Evolutionary conservation across 1,140 invertebrate species (phyloP), one percentile per base, ranked within the genome.

Genomic region (Nebria ingens): DNA sequence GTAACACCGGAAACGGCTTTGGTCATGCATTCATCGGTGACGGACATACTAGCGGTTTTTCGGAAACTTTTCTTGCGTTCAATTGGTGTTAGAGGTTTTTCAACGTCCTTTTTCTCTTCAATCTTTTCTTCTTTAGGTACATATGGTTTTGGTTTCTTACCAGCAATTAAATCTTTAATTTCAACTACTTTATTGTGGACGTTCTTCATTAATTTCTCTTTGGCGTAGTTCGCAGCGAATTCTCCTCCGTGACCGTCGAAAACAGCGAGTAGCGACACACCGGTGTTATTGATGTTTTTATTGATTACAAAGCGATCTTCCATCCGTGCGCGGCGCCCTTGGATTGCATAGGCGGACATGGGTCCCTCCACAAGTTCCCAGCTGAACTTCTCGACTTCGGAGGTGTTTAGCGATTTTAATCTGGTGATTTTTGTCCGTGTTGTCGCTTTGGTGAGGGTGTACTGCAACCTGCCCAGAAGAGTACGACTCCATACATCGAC

Each of bases 231-330:
- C 12, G 91, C 91, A 52, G 91, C 91, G 79, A 93, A 93, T 73
- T 94, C 89, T 51, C 93, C 93, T 53, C 93, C 93, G 72, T 97
- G 93, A 0, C 93, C 93, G 77, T 97, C 93, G 72, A 95, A 96
- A 54, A 96, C 83, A 34, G 91, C 92, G 76, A 91, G 95, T 49
- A 96, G 75, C 1, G 88, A 85, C 52, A 93, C 83, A 20, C 82
- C 84, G 19, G 82, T 84, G 55, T 81, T 76, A 62, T 84, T 81
- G 22, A 87, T 82, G 64, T 90, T 84, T 66, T 85, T 80, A 57
- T 88, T 81, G 23, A 91, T 80, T 40, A 88, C 86, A 70, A 90
- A 92, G 61, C 91, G 79, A 72, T 97, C 93, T 79, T 96, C 93
- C 93, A 97, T 97, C 53, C 86, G 84, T 52, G 85, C 80, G 67